A percentile compares a stretch with the other conserved stretches of the same genome.
Conservation (phyloP, 1,140 invertebrate species). For the Neelides sp. region DNA sequence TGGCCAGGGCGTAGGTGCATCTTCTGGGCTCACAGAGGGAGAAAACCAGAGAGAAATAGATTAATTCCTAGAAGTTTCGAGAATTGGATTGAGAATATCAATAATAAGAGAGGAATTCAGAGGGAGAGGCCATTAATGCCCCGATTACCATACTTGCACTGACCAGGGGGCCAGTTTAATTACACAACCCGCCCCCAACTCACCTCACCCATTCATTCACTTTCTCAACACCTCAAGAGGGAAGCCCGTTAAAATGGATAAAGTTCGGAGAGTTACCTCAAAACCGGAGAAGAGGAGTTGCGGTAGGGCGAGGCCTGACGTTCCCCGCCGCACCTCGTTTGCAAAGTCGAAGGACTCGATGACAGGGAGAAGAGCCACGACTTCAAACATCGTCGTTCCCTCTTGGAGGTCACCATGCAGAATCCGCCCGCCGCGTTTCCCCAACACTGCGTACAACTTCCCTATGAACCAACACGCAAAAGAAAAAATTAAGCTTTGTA, state of each 20-base stretch:
- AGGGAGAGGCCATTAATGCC: not conserved
- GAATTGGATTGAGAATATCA: not conserved
- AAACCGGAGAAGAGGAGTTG: slow-evolving; percentile 95
- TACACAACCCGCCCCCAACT: too few relatives aligned
- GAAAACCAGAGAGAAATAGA: not conserved
- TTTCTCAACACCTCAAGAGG: too few relatives aligned
- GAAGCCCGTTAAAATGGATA: too few relatives aligned
- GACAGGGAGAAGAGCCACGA: slow-evolving; percentile 79
- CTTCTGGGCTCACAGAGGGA: not conserved
- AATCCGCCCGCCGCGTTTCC: slow-evolving; percentile 73
- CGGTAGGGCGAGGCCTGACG: slow-evolving; percentile 86
- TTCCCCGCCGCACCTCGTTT: slow-evolving; percentile 81
- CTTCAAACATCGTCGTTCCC: slow-evolving; percentile 73
- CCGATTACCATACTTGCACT: not conserved
- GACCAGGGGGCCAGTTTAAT: not conserved
- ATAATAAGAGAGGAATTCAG: not conserved
- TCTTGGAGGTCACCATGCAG: slow-evolving; percentile 77
- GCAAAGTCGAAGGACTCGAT: slow-evolving; percentile 93
- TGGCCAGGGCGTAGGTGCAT: too few relatives aligned
- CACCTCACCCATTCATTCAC: too few relatives aligned
- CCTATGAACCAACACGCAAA: slow-evolving; percentile 44
- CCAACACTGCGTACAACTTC: slow-evolving; percentile 84
- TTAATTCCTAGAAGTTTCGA: too few relatives aligned
- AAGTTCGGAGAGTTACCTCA: slow-evolving; percentile 61
- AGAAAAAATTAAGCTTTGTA: not conserved